phyloP scores from a whole-genome alignment of 2,113 vertebrate species.

The Callipepla californica region DNA sequence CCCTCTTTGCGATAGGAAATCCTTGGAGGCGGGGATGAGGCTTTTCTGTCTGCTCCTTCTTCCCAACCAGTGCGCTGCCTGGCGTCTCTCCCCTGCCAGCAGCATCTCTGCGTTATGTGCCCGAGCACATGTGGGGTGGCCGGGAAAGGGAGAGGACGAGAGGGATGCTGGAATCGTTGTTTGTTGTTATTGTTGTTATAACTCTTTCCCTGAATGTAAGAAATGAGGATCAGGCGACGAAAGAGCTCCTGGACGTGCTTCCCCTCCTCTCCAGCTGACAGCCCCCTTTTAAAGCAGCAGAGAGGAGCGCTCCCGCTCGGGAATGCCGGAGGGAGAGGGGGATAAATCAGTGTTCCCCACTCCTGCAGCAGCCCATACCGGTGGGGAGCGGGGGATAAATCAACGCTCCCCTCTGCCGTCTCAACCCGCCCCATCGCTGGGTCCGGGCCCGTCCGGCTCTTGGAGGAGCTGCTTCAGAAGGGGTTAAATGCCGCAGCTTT shows the following conservation, averaged over 20 bases:
- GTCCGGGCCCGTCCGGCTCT: not conserved
- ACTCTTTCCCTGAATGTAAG: not conserved
- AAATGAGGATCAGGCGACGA: not conserved
- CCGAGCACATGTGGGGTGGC: not conserved
- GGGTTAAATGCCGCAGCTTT: not conserved
- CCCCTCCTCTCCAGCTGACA: not conserved
- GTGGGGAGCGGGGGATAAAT: not conserved
- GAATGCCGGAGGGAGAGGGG: rapidly evolving
- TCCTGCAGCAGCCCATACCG: rapidly evolving
- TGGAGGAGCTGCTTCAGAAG: not conserved
- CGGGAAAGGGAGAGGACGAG: not conserved
- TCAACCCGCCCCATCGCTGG: not conserved
- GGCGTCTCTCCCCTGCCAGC: not conserved
- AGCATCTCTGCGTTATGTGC: not conserved
- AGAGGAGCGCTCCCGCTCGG: not conserved
- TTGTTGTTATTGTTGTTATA: not conserved
- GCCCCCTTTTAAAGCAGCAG: not conserved
- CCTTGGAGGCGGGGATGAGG: constrained; percentile 28
- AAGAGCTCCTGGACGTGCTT: not conserved
- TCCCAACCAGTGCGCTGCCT: not conserved
- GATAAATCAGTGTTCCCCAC: not conserved
- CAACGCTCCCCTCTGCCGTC: rapidly evolving
- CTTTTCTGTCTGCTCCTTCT: not conserved
- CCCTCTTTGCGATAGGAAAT: not conserved
- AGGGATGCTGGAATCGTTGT: not conserved